These are phyloP conservation scores for Boulengeromyrus knoepffleri DNA, from an alignment of 2,113 vertebrate species.

Conservation along the genomic window DNA sequence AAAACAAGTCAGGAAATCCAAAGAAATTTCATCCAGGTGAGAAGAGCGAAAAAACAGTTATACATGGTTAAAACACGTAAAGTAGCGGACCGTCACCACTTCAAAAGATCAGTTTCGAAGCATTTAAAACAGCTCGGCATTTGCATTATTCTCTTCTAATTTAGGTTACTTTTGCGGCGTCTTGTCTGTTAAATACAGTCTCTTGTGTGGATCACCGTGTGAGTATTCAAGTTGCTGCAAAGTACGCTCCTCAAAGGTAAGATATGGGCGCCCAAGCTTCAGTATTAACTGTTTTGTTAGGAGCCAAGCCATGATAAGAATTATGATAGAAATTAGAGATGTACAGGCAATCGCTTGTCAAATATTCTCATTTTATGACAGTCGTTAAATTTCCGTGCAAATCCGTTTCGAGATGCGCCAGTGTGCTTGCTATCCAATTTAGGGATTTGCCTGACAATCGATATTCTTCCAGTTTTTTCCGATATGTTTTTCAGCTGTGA, in stretches of 20 bases:
- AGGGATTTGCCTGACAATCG: background rate
- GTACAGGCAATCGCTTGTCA: background rate
- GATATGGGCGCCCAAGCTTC: background rate
- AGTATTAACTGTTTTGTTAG: background rate
- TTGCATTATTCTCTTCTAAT: background rate
- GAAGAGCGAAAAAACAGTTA: background rate
- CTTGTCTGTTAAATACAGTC: background rate
- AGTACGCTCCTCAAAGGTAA: constrained; percentile 2
- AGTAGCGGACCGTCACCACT: background rate
- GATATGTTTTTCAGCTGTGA: background rate
- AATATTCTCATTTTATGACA: background rate
- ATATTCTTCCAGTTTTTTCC: background rate
- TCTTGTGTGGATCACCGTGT: background rate
- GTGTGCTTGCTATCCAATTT: background rate
- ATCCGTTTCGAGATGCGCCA: background rate
- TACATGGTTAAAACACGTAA: background rate
- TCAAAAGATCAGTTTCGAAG: background rate
- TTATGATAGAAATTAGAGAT: background rate
- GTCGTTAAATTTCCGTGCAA: background rate
- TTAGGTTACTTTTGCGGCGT: background rate
- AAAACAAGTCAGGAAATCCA: constrained; percentile 9
- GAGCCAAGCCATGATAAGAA: background rate
- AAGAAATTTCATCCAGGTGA: background rate
- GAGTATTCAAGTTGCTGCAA: constrained; percentile 11
- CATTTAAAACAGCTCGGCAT: background rate